A percentile compares a stretch with the other conserved stretches of the same genome.
phyloP scores from a whole-genome alignment of 2,113 vertebrate genomes.

The Zingel zingel region DNA sequence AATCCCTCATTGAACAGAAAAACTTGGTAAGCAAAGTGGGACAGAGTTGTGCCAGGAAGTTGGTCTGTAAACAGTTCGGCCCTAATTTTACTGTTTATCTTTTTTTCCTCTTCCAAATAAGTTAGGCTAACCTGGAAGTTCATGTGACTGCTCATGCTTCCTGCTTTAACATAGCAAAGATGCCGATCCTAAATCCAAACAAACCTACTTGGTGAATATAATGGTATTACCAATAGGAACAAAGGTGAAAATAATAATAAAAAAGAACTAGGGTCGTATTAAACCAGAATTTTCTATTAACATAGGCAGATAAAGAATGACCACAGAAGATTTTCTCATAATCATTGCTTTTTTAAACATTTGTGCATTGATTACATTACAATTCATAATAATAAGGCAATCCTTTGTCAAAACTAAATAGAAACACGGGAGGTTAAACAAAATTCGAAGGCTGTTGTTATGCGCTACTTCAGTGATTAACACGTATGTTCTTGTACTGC shows the following conservation, averaged over 20 bases:
- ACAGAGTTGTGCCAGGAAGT: background rate
- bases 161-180: background rate
- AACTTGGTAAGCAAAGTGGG: background rate
- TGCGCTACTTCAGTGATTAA: too few relatives aligned
- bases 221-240: background rate
- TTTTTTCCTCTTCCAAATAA: background rate
- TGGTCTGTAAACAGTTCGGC: background rate
- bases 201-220: background rate
- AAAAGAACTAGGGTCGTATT: too few relatives aligned
- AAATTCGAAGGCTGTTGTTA: background rate
- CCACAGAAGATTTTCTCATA: too few relatives aligned
- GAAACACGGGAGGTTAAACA: background rate
- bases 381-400: too few relatives aligned
- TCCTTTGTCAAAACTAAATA: background rate
- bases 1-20: background rate
- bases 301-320: too few relatives aligned
- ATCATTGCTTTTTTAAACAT: background rate
- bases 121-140: background rate
- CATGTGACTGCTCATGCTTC: background rate
- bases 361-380: background rate
- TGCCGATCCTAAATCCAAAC: background rate
- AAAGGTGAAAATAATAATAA: too few relatives aligned
- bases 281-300: too few relatives aligned
- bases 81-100: background rate
- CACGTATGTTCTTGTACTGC: too few relatives aligned